These are phyloP conservation scores for Sebastes steindachneri DNA, from an alignment of 2,797 vertebrate species.

Conservation along the genomic window DNA sequence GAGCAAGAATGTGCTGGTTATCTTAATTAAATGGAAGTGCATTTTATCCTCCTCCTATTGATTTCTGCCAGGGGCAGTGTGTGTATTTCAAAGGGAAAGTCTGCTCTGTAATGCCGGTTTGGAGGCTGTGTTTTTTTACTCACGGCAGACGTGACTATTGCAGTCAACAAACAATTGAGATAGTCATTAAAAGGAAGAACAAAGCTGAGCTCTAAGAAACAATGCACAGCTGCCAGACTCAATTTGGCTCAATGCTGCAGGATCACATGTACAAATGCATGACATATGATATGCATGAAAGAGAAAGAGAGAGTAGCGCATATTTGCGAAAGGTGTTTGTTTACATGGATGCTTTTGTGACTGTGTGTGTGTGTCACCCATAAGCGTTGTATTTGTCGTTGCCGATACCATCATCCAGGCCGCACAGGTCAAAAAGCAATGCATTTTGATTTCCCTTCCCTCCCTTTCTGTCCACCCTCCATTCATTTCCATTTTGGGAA, in stretches of 20 bases:
- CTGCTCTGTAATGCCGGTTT: slow-evolving; percentile 28
- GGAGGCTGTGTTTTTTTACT: slow-evolving; percentile 3
- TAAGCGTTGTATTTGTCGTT: slow-evolving; percentile 9
- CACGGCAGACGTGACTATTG: slow-evolving; percentile 19
- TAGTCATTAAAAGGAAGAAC: slow-evolving; percentile 37
- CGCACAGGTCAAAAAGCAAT: slow-evolving; percentile 34
- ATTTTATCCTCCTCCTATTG: slow-evolving; percentile 75
- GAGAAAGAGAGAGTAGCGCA: neutral
- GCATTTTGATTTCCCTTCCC: slow-evolving; percentile 26
- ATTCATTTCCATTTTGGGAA: slow-evolving; percentile 66
- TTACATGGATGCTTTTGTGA: neutral
- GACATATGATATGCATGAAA: slow-evolving; percentile 29
- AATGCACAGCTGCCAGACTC: slow-evolving; percentile 34
- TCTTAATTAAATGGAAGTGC: slow-evolving; percentile 83
- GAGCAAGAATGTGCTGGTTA: slow-evolving; percentile 69
- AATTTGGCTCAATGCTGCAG: slow-evolving; percentile 22
- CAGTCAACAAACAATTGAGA: slow-evolving; percentile 45
- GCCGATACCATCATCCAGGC: slow-evolving; percentile 11
- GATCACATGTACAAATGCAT: slow-evolving; percentile 4
- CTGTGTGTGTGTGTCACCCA: slow-evolving; percentile 8
- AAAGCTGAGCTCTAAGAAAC: slow-evolving; percentile 35
- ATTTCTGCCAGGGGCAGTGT: slow-evolving; percentile 66
- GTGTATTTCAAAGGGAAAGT: slow-evolving; percentile 59
- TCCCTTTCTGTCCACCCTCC: slow-evolving; percentile 16
- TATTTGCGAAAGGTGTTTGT: slow-evolving; percentile 29